These are phyloP conservation scores for Rhynchomys soricoides DNA, from an alignment of 2,113 vertebrate species.

Conservation along the genomic window DNA sequence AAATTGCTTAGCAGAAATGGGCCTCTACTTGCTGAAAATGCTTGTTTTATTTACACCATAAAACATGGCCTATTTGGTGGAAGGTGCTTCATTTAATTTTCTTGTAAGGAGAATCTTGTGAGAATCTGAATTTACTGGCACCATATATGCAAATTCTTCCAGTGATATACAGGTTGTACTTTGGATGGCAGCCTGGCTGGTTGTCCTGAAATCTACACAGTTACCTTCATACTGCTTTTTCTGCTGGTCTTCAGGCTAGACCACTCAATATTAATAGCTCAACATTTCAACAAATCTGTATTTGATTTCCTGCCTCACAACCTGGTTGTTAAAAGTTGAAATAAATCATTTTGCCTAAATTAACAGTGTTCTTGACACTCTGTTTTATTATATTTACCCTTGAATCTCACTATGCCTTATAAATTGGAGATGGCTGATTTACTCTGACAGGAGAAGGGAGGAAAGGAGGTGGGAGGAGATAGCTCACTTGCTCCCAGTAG, in stretches of 20 bases:
- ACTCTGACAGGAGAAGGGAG: background rate
- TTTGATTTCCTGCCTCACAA: constrained; percentile 52
- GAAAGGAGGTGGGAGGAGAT: background rate
- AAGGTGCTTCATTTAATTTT: constrained; percentile 44
- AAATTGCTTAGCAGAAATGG: constrained; percentile 42
- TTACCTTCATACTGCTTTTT: background rate
- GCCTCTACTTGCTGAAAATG: constrained; percentile 37
- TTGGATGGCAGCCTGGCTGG: background rate
- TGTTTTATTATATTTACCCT: constrained; percentile 62
- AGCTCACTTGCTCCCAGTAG: background rate
- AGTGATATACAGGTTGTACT: background rate
- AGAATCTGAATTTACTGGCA: constrained; percentile 32
- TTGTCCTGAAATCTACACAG: background rate
- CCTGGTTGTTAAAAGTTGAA: constrained; percentile 58
- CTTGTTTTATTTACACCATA: constrained; percentile 41
- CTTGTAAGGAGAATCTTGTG: constrained; percentile 43
- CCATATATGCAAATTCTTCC: constrained; percentile 4
- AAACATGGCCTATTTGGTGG: constrained; percentile 10
- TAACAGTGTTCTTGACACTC: constrained; percentile 48
- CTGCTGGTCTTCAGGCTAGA: background rate
- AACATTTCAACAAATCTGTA: constrained; percentile 27
- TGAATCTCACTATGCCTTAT: constrained; percentile 21
- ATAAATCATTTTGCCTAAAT: constrained; percentile 63
- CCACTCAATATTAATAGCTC: background rate
- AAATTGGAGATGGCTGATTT: constrained; percentile 1